phyloP scores from a whole-genome alignment of 2,888 invertebrate genomes.

The Shargacucullia verbasci region DNA sequence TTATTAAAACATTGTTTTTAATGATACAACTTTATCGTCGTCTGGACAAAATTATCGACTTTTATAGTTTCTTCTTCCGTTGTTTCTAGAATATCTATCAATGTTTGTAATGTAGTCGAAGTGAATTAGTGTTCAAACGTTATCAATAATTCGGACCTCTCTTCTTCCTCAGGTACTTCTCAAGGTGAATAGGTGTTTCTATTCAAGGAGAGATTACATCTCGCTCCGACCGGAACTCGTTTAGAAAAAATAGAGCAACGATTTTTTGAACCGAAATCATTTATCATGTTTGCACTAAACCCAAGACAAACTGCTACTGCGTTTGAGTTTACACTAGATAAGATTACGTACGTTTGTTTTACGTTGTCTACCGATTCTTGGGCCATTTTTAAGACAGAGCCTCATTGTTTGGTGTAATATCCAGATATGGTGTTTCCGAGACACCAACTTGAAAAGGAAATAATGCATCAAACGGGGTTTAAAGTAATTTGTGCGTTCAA shows the following conservation, averaged over 20 bases:
- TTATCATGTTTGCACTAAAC: slow-evolving; percentile 88
- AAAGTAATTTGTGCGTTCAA: slow-evolving; percentile 15
- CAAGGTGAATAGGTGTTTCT: slow-evolving; percentile 89
- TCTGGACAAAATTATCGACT: slow-evolving; percentile 50
- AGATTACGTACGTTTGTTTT: slow-evolving; percentile 87
- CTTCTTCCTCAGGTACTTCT: slow-evolving; percentile 89
- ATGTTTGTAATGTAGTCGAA: slow-evolving; percentile 47
- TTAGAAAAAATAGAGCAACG: slow-evolving; percentile 84
- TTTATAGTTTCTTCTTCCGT: slow-evolving; percentile 41
- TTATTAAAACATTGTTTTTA: slow-evolving; percentile 85
- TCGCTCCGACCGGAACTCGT: slow-evolving; percentile 85
- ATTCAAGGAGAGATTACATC: slow-evolving; percentile 83
- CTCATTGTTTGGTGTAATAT: slow-evolving; percentile 80
- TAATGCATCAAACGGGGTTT: slow-evolving; percentile 58
- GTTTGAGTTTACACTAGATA: slow-evolving; percentile 87
- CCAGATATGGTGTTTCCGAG: slow-evolving; percentile 73
- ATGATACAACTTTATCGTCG: slow-evolving; percentile 70
- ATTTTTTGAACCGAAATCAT: slow-evolving; percentile 86
- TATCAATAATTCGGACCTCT: slow-evolving; percentile 83
- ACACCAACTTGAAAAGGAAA: slow-evolving; percentile 69
- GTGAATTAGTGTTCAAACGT: slow-evolving; percentile 54
- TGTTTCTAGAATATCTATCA: slow-evolving; percentile 38
- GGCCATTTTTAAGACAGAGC: slow-evolving; percentile 84
- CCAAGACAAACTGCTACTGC: slow-evolving; percentile 88
- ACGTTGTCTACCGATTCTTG: slow-evolving; percentile 84